Base-by-base conservation (phyloP, 2,113 vertebrate genomes). In the Pseudorhombus dupliciocellatus region DNA sequence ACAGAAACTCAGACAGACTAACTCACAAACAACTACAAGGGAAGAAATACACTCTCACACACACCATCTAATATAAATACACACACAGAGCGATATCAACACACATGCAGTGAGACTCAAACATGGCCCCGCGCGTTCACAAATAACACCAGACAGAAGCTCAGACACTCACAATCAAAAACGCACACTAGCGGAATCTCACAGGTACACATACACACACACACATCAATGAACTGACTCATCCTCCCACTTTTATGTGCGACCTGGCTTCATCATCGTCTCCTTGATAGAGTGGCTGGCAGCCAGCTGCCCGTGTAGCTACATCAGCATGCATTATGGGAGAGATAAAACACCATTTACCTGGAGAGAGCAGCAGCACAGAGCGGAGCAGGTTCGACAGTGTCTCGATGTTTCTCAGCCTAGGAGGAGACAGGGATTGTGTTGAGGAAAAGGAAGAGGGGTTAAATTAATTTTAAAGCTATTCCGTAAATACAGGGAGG, bases 351-450 rank as follows among this genome's bases (percentile, higher is more conserved):
- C n/a, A 70, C 42, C 70, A 52, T 71, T 95, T 94, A 56, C 91
- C 84, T 68, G 96, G 95, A 26, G 95, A 94, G 73, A 98, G 90
- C 59, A 93, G 90, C 66, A 96, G 90, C 75, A 96, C 94, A 0
- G 96, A 96, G 64, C 95, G 95, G 24, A 96, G 86, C 44, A 97
- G 80, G 88, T 97, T 97, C 57, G 95, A 95, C 86, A 97, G 90
- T 0, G 94, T 97, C 90, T 98, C 95, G 26, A 96, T 94, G 91
- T 95, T 98, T 46, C 90, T 94, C 84, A 98, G 87, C 73, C 96
- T 98, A 24, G 25, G 30, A 78, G 68, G 72, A 15, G 57, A 88
- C 73, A 81, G 42, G 57, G 70, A 81, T 62, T 25, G 60, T 64
- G 81, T 65, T 84, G 31, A 83, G 85, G 85, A 80, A 57, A 40